Percentiles rank a stretch among this genome's conserved stretches.
These are phyloP conservation scores for Petromus typicus DNA, from an alignment of 2,113 vertebrate species.

Conservation along the genomic window DNA sequence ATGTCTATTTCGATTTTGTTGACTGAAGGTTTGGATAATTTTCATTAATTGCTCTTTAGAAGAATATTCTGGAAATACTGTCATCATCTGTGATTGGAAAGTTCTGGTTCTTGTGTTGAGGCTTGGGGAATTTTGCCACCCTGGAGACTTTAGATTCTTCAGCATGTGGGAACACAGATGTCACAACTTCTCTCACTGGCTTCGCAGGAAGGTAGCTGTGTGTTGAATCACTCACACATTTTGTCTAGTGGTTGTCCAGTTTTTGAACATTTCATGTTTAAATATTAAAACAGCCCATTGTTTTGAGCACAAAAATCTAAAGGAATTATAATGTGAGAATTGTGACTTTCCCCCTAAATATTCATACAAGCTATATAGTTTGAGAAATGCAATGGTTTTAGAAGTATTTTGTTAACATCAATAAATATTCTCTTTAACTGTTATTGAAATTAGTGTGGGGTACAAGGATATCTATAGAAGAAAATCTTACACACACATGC, in stretches of 20 bases:
- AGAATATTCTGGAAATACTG: not conserved
- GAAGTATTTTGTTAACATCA: not conserved
- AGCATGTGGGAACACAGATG: not conserved
- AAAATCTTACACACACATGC: not conserved
- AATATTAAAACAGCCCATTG: not conserved
- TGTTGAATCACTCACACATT: not conserved
- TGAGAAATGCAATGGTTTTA: not conserved
- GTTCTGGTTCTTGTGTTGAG: not conserved
- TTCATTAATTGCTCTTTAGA: not conserved
- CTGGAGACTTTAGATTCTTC: not conserved
- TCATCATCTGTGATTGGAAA: not conserved
- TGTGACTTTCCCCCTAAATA: not conserved
- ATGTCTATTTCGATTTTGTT: not conserved
- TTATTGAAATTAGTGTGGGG: not conserved
- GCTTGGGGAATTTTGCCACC: not conserved
- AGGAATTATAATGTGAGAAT: not conserved
- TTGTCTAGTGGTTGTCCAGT: not conserved
- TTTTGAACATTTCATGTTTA: not conserved
- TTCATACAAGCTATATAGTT: not conserved
- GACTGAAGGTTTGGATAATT: not conserved
- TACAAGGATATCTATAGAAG: not conserved
- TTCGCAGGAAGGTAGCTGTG: not conserved
- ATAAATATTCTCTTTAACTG: constrained; percentile 3
- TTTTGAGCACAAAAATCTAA: not conserved
- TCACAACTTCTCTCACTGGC: not conserved